Percentiles rank a stretch among this genome's conserved stretches.
Evolutionary conservation across 2,113 vertebrate species (phyloP).

Genomic region (Neoarius graeffei): DNA sequence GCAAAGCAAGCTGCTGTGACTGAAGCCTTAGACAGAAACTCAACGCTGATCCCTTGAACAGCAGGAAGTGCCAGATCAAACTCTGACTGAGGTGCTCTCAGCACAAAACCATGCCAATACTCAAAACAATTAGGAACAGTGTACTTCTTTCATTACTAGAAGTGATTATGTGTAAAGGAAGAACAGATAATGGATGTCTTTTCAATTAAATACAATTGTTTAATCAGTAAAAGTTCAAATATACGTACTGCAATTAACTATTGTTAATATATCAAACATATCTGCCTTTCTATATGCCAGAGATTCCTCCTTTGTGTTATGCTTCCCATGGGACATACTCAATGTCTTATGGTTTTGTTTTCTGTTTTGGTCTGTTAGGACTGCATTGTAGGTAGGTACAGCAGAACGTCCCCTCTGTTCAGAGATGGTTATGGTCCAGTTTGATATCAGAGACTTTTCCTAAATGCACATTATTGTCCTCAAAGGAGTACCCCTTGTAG

Average conservation of each 20-base stretch:
- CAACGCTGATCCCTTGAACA: slow-evolving; percentile 46
- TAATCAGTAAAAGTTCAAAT: neutral
- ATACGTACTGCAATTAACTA: neutral
- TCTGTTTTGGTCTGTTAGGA: neutral
- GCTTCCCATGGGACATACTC: neutral
- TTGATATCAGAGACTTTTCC: neutral
- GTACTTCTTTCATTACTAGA: neutral
- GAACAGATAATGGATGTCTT: neutral
- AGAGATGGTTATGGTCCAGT: neutral
- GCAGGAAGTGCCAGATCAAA: slow-evolving; percentile 46
- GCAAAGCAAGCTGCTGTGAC: slow-evolving; percentile 74
- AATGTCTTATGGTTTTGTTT: neutral
- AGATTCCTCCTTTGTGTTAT: neutral
- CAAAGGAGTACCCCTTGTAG: neutral
- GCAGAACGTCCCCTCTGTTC: neutral
- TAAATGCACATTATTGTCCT: neutral
- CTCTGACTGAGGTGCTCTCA: slow-evolving; percentile 32
- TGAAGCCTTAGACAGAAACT: slow-evolving; percentile 68
- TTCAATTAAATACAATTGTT: neutral
- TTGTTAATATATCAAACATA: neutral
- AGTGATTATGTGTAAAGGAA: neutral
- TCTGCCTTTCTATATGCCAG: neutral
- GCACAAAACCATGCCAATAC: slow-evolving; percentile 25
- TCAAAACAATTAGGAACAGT: slow-evolving; percentile 5
- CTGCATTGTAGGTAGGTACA: neutral